Percentiles rank a stretch among this genome's conserved stretches.
These are phyloP conservation scores for Calidris pugnax DNA, from an alignment of 2,113 vertebrate genomes.

Conservation along the genomic window DNA sequence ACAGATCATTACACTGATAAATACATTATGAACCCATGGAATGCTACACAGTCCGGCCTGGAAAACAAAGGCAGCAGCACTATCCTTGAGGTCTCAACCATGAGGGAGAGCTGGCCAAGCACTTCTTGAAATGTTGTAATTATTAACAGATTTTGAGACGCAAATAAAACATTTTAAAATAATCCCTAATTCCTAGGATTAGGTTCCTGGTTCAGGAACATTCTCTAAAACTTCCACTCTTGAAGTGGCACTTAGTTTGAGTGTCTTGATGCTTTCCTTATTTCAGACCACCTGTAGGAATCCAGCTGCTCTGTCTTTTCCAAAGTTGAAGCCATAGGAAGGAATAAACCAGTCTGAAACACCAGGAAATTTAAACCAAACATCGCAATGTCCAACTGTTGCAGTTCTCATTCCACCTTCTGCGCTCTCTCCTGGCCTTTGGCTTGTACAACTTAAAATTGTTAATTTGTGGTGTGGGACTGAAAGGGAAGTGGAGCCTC, in stretches of 20 bases:
- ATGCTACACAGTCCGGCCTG: slow-evolving; percentile 45
- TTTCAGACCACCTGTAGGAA: not conserved
- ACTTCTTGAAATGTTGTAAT: not conserved
- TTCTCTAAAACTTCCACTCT: not conserved
- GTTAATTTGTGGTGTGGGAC: accelerated
- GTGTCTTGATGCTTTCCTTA: not conserved
- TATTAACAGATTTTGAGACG: not conserved
- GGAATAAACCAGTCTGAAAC: not conserved
- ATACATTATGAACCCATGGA: slow-evolving; percentile 53
- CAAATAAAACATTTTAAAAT: not conserved
- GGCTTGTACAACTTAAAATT: accelerated
- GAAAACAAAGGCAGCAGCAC: slow-evolving; percentile 46
- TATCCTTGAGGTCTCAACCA: not conserved
- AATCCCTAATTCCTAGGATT: not conserved
- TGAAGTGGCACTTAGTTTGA: not conserved
- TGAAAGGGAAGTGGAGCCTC: not conserved
- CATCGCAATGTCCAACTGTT: not conserved
- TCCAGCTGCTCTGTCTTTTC: not conserved
- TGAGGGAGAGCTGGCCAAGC: not conserved
- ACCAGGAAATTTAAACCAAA: not conserved
- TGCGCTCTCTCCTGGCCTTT: not conserved
- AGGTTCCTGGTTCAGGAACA: not conserved
- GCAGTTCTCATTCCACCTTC: not conserved
- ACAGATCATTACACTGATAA: slow-evolving; percentile 64
- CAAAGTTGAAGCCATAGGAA: not conserved